Conservation (phyloP, 30 jellyfish, hydroid and myxozoan species). For the Turritopsis dohrnii region DNA sequence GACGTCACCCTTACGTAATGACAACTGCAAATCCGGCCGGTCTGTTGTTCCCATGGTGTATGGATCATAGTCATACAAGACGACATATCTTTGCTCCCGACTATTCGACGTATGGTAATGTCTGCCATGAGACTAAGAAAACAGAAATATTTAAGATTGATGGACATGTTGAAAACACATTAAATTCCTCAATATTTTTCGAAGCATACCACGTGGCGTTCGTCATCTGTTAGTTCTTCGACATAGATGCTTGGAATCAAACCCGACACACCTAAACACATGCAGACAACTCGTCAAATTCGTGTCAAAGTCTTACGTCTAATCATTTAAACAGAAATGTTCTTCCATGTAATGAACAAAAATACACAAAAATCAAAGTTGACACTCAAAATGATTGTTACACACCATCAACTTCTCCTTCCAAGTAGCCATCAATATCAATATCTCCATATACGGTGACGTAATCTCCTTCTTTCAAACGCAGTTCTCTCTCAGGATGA, state of each 20-base stretch:
- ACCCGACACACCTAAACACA: conserved; percentile 80
- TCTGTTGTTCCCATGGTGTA: conserved; percentile 72
- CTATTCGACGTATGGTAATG: neutral
- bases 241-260: conserved; percentile 87
- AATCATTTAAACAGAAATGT: too few species aligned
- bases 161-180: too few species aligned
- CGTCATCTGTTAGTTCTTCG: conserved; percentile 56
- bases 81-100: conserved; percentile 60
- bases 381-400: too few species aligned
- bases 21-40: conserved; percentile 84
- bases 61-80: conserved; percentile 86
- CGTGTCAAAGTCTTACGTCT: too few species aligned
- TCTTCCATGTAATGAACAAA: too few species aligned
- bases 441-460: conserved; percentile 83
- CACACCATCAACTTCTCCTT: conserved; percentile 81
- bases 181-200: neutral
- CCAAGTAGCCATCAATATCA: conserved; percentile 75
- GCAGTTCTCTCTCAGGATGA: conserved; percentile 74
- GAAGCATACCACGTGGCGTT: neutral
- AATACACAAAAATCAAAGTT: neutral
- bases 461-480: conserved; percentile 75
- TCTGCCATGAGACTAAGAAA: conserved; percentile 5
- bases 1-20: conserved; percentile 73
- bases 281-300: too few species aligned
- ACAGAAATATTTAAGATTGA: neutral